These are phyloP conservation scores for Temnopleurus reevesii DNA, from an alignment of 53 echinoderm and acorn worm genomes.

Conservation along the genomic window DNA sequence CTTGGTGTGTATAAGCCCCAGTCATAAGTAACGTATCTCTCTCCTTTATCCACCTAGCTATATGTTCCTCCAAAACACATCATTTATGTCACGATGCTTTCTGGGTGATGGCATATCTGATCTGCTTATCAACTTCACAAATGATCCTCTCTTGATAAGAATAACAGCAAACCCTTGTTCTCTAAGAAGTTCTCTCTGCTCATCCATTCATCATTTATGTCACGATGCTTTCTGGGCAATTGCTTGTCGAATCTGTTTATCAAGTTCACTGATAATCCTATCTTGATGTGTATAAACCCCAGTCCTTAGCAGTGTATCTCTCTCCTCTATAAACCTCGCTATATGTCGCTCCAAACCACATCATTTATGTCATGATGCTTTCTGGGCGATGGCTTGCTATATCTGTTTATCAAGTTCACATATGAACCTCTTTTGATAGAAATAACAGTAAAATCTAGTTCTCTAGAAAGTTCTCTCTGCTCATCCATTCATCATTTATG, in stretches of 20 bases:
- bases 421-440: too few species aligned
- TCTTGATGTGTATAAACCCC: slow-evolving; percentile 89
- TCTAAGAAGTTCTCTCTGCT: too few species aligned
- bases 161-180: too few species aligned
- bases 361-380: neutral
- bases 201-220: too few species aligned
- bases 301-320: neutral
- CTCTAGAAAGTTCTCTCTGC: too few species aligned
- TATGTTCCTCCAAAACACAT: slow-evolving; percentile 76
- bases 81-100: too few species aligned
- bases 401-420: too few species aligned
- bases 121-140: neutral
- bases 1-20: slow-evolving; percentile 87
- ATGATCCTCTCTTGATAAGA: too few species aligned
- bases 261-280: slow-evolving; percentile 80
- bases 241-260: slow-evolving; percentile 79
- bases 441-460: too few species aligned
- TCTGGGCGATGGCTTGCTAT: neutral
- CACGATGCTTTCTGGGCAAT: slow-evolving; percentile 50
- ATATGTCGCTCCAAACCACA: slow-evolving; percentile 70
- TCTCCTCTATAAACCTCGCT: slow-evolving; percentile 79
- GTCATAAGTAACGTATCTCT: too few species aligned
- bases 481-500: too few species aligned
- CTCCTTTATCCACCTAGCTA: slow-evolving; percentile 85
- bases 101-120: neutral